Conservation (phyloP, 2,113 vertebrate species). For the Heterochromis multidens region DNA sequence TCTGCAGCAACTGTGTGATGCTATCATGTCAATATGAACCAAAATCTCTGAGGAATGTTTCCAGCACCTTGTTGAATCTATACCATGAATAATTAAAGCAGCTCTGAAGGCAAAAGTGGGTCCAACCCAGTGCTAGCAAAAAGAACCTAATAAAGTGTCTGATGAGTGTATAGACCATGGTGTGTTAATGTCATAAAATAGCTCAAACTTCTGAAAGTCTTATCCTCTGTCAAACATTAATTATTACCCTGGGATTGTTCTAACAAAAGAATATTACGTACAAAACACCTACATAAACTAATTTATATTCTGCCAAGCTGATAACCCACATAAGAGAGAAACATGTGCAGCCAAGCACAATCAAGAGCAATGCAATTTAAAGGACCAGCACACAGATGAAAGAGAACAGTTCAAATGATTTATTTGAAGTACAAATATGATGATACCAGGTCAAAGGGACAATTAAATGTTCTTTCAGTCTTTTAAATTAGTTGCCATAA, state of each 20-base stretch:
- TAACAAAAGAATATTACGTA: not conserved
- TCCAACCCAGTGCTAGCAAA: not conserved
- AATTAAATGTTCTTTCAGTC: slow-evolving; percentile 34
- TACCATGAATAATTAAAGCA: too few species aligned
- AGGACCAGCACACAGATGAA: not conserved
- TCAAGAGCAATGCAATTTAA: not conserved
- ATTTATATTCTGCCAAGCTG: not conserved
- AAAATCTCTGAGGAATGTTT: too few species aligned
- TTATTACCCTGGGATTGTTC: not conserved
- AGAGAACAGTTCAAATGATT: slow-evolving; percentile 49
- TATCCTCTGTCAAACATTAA: not conserved
- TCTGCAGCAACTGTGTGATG: not conserved
- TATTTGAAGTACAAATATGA: slow-evolving; percentile 72
- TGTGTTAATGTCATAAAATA: not conserved
- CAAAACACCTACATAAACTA: not conserved
- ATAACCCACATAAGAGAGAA: slow-evolving; percentile 13
- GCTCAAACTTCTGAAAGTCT: not conserved
- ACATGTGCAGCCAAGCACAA: not conserved
- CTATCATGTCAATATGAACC: too few species aligned
- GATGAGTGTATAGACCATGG: not conserved
- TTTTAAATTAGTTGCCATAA: slow-evolving; percentile 68
- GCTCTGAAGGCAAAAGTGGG: too few species aligned
- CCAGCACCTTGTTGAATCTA: too few species aligned
- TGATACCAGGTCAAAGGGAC: slow-evolving; percentile 43
- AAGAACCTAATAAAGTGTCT: not conserved